Conservation (phyloP, 1,140 invertebrate genomes). For the Zaprionus nigranus region DNA sequence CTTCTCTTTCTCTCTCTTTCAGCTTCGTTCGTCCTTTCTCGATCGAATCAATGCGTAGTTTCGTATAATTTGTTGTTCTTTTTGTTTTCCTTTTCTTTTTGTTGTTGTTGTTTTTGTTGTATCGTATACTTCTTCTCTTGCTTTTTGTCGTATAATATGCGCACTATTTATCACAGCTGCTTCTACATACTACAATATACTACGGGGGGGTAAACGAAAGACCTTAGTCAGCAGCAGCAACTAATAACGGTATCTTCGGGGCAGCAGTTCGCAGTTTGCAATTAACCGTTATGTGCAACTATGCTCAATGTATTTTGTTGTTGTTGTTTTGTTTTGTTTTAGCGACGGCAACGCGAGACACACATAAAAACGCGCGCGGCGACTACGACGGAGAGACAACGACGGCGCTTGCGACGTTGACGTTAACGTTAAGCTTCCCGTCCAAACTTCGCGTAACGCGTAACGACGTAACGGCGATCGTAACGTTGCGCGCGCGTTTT, state of each 20-base stretch:
- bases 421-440: constrained; percentile 34
- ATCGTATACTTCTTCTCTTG: constrained; percentile 62
- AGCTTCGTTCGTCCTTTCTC: constrained; percentile 7
- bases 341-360: constrained; percentile 50
- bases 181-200: constrained; percentile 78
- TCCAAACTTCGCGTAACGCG: constrained; percentile 40
- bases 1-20: constrained; percentile 23
- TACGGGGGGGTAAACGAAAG: constrained; percentile 44
- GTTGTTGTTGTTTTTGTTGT: constrained; percentile 7
- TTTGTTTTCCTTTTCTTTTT: constrained; percentile 22
- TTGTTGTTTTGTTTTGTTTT: constrained; percentile 36
- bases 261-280: constrained; percentile 22
- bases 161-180: constrained; percentile 84
- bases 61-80: constrained; percentile 23
- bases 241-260: constrained; percentile 13
- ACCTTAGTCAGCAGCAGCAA: constrained; percentile 27
- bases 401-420: constrained; percentile 7
- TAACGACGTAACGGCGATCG: constrained; percentile 43
- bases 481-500: constrained; percentile 50
- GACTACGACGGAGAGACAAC: constrained; percentile 10
- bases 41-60: constrained; percentile 23
- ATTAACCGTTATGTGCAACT: constrained; percentile 1
- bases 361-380: constrained; percentile 1
- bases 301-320: neutral
- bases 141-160: constrained; percentile 78